A percentile compares a stretch with the other conserved stretches of the same genome.
phyloP scores from a whole-genome alignment of 2,113 vertebrate species.

The Plecturocebus donacophilus region DNA sequence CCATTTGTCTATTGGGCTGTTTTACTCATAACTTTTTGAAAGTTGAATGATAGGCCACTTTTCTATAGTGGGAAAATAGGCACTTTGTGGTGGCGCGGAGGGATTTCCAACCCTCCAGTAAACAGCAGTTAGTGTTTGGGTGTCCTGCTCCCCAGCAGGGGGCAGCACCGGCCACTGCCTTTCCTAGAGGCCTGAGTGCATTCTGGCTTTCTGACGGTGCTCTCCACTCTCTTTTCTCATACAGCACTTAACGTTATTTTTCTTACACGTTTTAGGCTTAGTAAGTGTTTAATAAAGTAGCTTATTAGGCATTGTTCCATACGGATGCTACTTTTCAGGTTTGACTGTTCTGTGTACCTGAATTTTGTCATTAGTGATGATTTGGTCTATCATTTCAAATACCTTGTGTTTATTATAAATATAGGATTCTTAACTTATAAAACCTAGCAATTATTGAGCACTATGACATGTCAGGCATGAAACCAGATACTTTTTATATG shows the following conservation, averaged over 20 bases:
- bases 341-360: not conserved
- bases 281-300: not conserved
- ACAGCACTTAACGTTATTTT: not conserved
- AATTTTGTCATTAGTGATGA: not conserved
- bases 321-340: not conserved
- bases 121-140: not conserved
- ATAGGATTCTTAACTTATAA: not conserved
- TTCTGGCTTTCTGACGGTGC: not conserved
- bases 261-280: not conserved
- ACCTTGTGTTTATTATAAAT: not conserved
- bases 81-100: not conserved
- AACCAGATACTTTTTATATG: not conserved
- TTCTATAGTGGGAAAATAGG: not conserved
- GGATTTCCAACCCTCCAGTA: not conserved
- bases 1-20: not conserved
- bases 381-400: not conserved
- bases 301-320: not conserved
- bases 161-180: constrained; percentile 22
- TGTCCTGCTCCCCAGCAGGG: constrained; percentile 6
- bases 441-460: not conserved
- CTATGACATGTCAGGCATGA: not conserved
- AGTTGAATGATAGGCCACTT: not conserved
- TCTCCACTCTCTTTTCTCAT: not conserved
- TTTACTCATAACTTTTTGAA: not conserved
- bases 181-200: not conserved